Conservation (phyloP, 2,797 vertebrate genomes). For the Glossophaga mutica region DNA sequence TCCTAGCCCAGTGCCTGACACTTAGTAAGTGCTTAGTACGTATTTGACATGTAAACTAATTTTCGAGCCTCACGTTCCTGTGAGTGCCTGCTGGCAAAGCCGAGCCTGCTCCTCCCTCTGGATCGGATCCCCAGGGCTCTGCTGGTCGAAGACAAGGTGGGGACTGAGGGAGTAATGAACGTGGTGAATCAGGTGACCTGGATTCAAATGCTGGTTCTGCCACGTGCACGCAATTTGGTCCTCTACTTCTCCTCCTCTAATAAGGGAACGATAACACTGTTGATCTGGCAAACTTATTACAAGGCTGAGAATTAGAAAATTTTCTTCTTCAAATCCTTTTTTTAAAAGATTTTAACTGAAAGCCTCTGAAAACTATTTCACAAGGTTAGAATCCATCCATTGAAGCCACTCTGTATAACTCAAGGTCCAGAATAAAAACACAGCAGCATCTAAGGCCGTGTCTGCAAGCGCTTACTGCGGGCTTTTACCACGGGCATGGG, state of each 20-base stretch:
- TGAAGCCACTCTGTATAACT: not conserved
- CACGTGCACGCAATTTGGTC: not conserved
- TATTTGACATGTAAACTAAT: not conserved
- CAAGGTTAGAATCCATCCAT: not conserved
- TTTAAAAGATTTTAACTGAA: constrained; percentile 27
- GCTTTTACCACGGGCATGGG: constrained; percentile 62
- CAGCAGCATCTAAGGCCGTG: not conserved
- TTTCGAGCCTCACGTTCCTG: not conserved
- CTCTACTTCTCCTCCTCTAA: not conserved
- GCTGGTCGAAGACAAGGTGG: accelerated
- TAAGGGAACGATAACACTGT: not conserved
- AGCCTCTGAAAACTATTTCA: constrained; percentile 23
- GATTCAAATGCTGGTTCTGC: not conserved
- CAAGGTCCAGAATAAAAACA: constrained; percentile 49
- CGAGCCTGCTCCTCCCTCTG: not conserved
- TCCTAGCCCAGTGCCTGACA: not conserved
- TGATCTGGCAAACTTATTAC: not conserved
- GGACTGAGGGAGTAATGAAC: not conserved
- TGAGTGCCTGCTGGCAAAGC: not conserved
- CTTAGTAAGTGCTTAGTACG: not conserved
- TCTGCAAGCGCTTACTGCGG: constrained; percentile 44
- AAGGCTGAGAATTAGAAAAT: not conserved
- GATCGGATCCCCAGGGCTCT: not conserved
- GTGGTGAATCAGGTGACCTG: not conserved
- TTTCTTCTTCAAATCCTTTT: not conserved